Base-by-base conservation (phyloP, 2,888 invertebrate genomes). In the Volucella zonaria region DNA sequence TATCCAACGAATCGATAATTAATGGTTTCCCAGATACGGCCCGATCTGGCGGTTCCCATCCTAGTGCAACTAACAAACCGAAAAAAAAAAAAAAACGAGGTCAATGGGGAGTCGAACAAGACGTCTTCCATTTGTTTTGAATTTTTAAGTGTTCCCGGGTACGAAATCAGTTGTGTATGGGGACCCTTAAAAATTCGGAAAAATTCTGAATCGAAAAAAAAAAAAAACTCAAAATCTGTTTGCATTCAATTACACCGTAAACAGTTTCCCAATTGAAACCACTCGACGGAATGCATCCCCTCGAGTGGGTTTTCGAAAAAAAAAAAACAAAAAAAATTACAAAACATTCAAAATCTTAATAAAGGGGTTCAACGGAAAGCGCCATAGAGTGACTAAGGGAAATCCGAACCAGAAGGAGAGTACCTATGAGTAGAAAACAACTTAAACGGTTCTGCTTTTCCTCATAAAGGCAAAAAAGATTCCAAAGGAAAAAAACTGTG, bases 121-220 rank as follows among this genome's bases (percentile, higher is more conserved):
- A 67, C 59, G 49, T 58, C 71, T 68, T 45, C 62, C 74, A 74
- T 82, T 82, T 67, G 51, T 75, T 82, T 78, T 78, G 62, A 23
- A 11, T n/a, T 11, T 73, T 78, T 51, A 43, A 82, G 77, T 82
- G 67, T 77, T 82, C 42, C 43, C 51, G 14, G 54, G 38, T 67
- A 67, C 61, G 45, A 52, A 38, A 43, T 61, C 8, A 23, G 14
- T 8, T 8, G 49, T n/a, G 8, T 8, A n/a, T 8, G 14, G 3
- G 6, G 31, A 45, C 47, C 18, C 6, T 31, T 6, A 31, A 31
- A 31, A 31, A 6, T 31, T 6, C 6, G 31, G 31, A 6, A 31
- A 31, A 31, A 31, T 31, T 31, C 31, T 31, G 31, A 31, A 31
- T 31, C 1, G n/a, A 18, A 18, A 18, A 23, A 23, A 1, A 23